Percentiles rank a stretch among this genome's conserved stretches.
Evolutionary conservation across 2,888 invertebrate genomes (phyloP).

Genomic region (Anorthoa munda): DNA sequence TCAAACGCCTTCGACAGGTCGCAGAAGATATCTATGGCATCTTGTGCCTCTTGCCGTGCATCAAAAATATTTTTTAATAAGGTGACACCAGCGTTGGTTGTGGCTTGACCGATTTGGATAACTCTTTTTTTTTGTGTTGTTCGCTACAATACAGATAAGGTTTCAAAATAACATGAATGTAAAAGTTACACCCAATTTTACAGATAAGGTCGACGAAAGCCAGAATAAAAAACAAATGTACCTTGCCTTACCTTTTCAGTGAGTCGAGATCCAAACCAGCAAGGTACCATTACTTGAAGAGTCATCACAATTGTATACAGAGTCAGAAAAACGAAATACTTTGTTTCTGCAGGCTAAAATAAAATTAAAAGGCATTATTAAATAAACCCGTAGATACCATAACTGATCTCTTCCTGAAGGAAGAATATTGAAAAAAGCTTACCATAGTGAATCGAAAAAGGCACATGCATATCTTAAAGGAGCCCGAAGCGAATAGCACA

Average conservation of each 20-base stretch:
- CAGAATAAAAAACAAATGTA: not conserved
- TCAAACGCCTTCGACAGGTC: too few relatives aligned
- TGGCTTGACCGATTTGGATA: too few relatives aligned
- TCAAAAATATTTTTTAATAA: too few relatives aligned
- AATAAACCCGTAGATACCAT: not conserved
- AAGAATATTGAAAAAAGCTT: conserved; percentile 47
- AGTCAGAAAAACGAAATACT: conserved; percentile 79
- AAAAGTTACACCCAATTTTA: not conserved
- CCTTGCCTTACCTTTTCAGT: conserved; percentile 74
- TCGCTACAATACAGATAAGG: too few relatives aligned
- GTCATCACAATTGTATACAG: conserved; percentile 79
- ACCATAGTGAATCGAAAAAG: conserved; percentile 83
- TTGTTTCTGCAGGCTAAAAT: conserved; percentile 76
- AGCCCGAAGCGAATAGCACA: conserved; percentile 78
- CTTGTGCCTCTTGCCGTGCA: too few relatives aligned
- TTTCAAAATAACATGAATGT: too few relatives aligned
- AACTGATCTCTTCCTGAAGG: not conserved
- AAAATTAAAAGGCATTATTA: not conserved
- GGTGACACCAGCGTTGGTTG: too few relatives aligned
- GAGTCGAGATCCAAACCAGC: conserved; percentile 82
- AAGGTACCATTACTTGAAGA: conserved; percentile 79
- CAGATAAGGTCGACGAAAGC: too few relatives aligned
- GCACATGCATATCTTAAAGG: conserved; percentile 81
- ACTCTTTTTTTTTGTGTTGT: too few relatives aligned
- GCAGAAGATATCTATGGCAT: too few relatives aligned